Percentiles rank a stretch among this genome's conserved stretches.
Conservation (phyloP, 2,797 vertebrate species). For the Tapera naevia region DNA sequence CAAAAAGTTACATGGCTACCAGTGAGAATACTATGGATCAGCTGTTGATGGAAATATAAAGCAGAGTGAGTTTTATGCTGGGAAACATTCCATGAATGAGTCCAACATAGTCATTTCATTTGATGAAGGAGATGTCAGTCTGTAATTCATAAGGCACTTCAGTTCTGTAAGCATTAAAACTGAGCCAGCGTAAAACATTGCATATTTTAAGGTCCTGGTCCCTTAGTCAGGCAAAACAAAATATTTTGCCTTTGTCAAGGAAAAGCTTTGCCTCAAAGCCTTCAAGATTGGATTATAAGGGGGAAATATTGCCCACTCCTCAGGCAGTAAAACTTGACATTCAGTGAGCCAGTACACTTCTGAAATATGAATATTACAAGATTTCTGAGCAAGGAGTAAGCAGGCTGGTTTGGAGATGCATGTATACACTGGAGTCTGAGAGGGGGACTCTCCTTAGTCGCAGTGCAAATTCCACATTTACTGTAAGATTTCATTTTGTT, state of each 20-base stretch:
- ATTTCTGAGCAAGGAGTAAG: neutral
- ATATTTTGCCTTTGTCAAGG: conserved; percentile 16
- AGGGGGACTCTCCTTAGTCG: neutral
- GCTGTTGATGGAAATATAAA: conserved; percentile 11
- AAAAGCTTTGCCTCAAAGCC: neutral
- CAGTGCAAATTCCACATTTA: neutral
- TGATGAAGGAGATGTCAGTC: neutral
- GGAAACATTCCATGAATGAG: conserved; percentile 4
- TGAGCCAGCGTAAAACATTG: neutral
- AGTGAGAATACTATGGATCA: neutral
- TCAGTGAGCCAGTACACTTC: neutral
- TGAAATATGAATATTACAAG: neutral
- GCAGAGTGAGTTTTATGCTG: neutral
- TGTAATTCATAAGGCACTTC: conserved; percentile 23
- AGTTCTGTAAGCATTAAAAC: neutral
- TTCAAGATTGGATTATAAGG: neutral
- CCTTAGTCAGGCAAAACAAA: conserved; percentile 7
- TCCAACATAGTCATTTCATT: neutral
- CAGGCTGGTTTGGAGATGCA: neutral
- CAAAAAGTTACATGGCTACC: neutral
- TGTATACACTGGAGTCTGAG: neutral
- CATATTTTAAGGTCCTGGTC: neutral
- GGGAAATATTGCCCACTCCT: neutral
- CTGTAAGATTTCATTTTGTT: neutral
- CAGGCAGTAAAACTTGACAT: neutral